Conservation (phyloP, 2,888 invertebrate genomes). For the Patella ulyssiponensis region DNA sequence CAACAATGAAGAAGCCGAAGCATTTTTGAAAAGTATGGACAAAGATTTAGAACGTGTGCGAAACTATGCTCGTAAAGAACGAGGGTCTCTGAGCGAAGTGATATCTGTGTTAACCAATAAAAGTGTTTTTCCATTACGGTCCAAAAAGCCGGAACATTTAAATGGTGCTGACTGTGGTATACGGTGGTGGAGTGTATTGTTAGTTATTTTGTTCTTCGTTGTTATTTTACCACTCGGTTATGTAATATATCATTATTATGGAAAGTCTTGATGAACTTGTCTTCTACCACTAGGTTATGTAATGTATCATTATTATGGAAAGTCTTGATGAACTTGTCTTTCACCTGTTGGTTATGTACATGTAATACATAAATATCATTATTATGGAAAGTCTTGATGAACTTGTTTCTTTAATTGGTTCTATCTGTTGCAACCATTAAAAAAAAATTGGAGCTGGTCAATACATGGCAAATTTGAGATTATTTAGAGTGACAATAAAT, state of each 20-base stretch:
- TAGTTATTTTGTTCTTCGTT: constrained; percentile 40
- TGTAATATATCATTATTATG: constrained; percentile 33
- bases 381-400: neutral
- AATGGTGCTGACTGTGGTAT: constrained; percentile 63
- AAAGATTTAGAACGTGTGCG: constrained; percentile 61
- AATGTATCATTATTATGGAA: constrained; percentile 28
- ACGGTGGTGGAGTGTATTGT: constrained; percentile 50
- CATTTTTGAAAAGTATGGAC: constrained; percentile 67
- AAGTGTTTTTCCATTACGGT: constrained; percentile 55
- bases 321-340: neutral
- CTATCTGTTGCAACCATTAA: no score
- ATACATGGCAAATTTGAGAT: no score
- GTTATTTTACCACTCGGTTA: constrained; percentile 45
- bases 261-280: neutral
- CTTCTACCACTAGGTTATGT: constrained; percentile 14
- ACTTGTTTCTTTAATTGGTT: neutral
- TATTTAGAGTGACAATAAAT: no score
- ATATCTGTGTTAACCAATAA: constrained; percentile 63
- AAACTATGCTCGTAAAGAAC: constrained; percentile 49
- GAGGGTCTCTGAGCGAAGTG: constrained; percentile 65
- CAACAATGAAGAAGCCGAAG: constrained; percentile 58
- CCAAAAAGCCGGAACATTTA: constrained; percentile 23
- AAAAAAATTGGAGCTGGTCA: no score
- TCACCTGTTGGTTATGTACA: constrained; percentile 17
- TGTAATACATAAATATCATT: constrained; percentile 35